Conservation (phyloP, 2,113 vertebrate species). For the Rafetus swinhoei region DNA sequence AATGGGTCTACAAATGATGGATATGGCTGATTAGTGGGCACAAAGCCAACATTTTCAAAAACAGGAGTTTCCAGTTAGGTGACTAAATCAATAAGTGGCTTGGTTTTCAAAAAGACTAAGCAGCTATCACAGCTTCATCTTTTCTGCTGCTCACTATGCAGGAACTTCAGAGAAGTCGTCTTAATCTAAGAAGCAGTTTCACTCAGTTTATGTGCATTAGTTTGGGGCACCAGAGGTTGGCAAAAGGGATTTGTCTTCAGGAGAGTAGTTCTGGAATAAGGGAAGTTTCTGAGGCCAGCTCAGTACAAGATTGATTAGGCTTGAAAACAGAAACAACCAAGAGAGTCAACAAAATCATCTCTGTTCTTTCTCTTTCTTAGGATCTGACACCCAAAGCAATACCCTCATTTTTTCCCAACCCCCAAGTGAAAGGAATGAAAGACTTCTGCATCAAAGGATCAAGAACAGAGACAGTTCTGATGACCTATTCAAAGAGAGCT, state of each 20-base stretch:
- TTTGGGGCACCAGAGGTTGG: background rate
- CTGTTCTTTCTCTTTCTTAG: background rate
- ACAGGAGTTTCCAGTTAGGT: background rate
- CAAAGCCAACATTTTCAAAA: background rate
- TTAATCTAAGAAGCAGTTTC: background rate
- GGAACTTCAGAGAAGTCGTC: background rate
- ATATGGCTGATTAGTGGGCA: background rate
- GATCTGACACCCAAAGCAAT: background rate
- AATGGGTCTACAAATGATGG: background rate
- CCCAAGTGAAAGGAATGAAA: background rate
- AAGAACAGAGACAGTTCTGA: background rate
- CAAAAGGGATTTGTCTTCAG: background rate
- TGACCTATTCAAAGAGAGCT: background rate
- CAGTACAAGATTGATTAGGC: background rate
- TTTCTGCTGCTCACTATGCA: background rate
- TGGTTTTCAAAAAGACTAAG: background rate
- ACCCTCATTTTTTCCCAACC: background rate
- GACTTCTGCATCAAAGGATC: background rate
- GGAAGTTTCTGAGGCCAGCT: background rate
- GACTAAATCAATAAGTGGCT: background rate
- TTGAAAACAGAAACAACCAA: background rate
- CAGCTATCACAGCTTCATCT: background rate
- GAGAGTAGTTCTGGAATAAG: background rate
- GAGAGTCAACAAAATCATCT: background rate
- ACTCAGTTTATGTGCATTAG: background rate